These are phyloP conservation scores for Trissolcus japonicus DNA, from an alignment of 2,888 invertebrate genomes.

Conservation along the genomic window DNA sequence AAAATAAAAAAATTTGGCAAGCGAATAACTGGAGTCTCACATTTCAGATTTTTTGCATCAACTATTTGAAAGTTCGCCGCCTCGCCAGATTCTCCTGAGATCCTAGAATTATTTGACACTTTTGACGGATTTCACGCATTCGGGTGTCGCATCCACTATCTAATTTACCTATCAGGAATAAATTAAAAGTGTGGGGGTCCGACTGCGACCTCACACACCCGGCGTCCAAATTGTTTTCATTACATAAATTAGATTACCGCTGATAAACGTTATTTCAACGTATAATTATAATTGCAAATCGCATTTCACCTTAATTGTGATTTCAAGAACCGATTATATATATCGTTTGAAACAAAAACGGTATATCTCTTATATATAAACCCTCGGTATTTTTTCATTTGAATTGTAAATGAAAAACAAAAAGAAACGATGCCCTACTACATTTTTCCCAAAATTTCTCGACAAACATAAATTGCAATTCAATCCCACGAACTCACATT, in stretches of 20 bases:
- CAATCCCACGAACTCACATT: too few species aligned
- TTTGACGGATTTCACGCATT: slow-evolving; percentile 26
- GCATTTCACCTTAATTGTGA: slow-evolving; percentile 42
- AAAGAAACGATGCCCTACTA: too few species aligned
- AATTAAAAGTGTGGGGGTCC: slow-evolving; percentile 9
- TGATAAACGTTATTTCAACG: slow-evolving; percentile 15
- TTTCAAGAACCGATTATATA: slow-evolving; percentile 27
- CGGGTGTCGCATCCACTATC: slow-evolving; percentile 22
- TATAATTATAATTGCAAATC: slow-evolving; percentile 47
- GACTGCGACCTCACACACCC: slow-evolving; percentile 20
- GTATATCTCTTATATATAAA: slow-evolving; percentile 10
- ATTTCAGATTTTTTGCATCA: too few species aligned
- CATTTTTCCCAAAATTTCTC: too few species aligned
- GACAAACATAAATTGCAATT: too few species aligned
- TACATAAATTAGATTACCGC: slow-evolving; percentile 34
- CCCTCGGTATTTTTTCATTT: slow-evolving; percentile 8
- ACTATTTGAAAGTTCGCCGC: neutral
- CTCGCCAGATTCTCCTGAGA: neutral
- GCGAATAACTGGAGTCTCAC: too few species aligned
- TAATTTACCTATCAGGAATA: slow-evolving; percentile 29
- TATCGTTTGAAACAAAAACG: slow-evolving; percentile 18
- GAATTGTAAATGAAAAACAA: slow-evolving; percentile 29
- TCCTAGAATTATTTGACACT: slow-evolving; percentile 21
- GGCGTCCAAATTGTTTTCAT: slow-evolving; percentile 29
- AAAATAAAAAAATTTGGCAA: too few species aligned